These are phyloP conservation scores for Thaumatotibia leucotreta DNA, from an alignment of 1,140 invertebrate species.

Conservation along the genomic window DNA sequence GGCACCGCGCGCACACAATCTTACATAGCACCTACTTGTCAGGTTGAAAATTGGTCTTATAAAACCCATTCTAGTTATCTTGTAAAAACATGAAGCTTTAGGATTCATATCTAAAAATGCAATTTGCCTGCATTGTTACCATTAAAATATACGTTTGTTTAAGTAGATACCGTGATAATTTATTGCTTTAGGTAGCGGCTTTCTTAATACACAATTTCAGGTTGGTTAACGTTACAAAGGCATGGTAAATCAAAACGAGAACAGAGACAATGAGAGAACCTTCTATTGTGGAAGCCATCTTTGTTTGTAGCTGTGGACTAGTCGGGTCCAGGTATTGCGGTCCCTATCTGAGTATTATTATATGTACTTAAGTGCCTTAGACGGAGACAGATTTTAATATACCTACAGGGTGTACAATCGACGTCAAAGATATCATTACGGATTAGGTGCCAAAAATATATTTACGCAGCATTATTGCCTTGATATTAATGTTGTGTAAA, in stretches of 20 bases:
- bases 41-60: not conserved
- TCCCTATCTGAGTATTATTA: not conserved
- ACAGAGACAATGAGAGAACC: constrained; percentile 29
- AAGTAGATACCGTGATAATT: not conserved
- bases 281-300: not conserved
- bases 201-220: not conserved
- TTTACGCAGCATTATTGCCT: too few relatives aligned
- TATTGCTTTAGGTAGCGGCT: not conserved
- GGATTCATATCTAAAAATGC: constrained; percentile 24
- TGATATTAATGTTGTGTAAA: too few relatives aligned
- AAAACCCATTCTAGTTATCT: not conserved
- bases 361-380: not conserved
- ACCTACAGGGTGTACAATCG: too few relatives aligned
- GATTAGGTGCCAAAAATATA: too few relatives aligned
- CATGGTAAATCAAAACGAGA: constrained; percentile 26
- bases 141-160: not conserved
- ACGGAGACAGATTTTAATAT: not conserved
- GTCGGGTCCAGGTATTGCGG: not conserved
- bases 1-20: constrained; percentile 17
- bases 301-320: not conserved
- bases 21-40: not conserved
- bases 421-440: too few relatives aligned
- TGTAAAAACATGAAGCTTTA: constrained; percentile 5
- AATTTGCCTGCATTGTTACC: constrained; percentile 17
- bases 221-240: constrained; percentile 12